Evolutionary conservation across 2,113 vertebrate species (phyloP), one percentile per base, ranked within the genome.

Genomic region (Lipophrys pholis): DNA sequence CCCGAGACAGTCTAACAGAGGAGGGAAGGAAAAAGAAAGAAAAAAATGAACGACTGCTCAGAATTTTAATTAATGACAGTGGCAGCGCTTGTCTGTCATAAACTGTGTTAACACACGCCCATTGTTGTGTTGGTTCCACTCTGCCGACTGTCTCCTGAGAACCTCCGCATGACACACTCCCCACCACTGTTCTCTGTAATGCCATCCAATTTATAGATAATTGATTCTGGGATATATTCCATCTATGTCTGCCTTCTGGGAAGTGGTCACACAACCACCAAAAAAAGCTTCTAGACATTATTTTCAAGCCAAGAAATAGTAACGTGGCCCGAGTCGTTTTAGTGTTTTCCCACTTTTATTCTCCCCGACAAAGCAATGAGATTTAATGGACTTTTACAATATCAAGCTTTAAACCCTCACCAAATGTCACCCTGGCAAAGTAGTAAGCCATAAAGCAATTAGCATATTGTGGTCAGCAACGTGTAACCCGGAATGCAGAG

Each of bases 221-320:
- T 82, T 92, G 82, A 86, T 88, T 85, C 72, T 90, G 75, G 78
- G 63, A 85, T 52, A 58, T 40, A 70, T 88, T 90, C 85, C 75
- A 87, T 84, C 51, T 51, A 17, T 35, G 50, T 74, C 11, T 30
- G 84, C 69, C 70, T 89, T 57, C 84, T 90, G 73, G 78, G 73
- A 92, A 93, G 36, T 70, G 42, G 30, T 60, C 87, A 68, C 72
- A 84, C 68, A 88, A 39, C 16, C 89, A 79, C 60, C 52, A 59
- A 60, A 55, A 30, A 30, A 73, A 75, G 74, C 79, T 84, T 85
- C 56, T 61, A 65, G 71, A 68, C 43, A 73, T 8, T 66, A 64
- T 10, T 75, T 15, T 54, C 38, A 6, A 84, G 68, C 78, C 67
- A 82, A 84, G 17, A 79, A 43, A 41, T 61, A 63, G 3, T 55